Evolutionary conservation across 2,797 vertebrate genomes (phyloP).

Genomic region (Poeciliopsis infans): DNA sequence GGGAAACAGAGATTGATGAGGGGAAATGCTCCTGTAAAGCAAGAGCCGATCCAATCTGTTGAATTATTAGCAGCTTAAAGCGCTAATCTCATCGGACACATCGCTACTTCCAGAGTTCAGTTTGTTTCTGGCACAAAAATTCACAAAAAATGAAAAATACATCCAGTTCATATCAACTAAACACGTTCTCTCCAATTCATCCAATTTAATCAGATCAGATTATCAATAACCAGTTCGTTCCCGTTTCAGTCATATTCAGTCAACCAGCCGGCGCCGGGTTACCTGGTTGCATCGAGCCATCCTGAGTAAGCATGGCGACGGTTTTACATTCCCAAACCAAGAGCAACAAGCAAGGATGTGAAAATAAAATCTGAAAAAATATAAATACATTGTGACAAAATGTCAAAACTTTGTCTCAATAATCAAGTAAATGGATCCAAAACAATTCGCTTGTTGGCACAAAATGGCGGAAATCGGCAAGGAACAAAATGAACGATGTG

Average conservation of each 20-base stretch:
- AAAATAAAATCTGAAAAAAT: neutral
- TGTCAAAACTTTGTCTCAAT: neutral
- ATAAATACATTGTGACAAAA: neutral
- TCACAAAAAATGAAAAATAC: neutral
- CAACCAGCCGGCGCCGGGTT: neutral
- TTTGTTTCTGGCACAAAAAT: neutral
- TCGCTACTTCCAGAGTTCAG: neutral
- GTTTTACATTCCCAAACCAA: neutral
- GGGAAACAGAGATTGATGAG: slow-evolving; percentile 20
- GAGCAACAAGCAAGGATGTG: neutral
- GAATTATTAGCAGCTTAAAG: neutral
- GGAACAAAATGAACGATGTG: no score
- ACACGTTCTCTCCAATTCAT: neutral
- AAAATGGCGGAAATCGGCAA: neutral
- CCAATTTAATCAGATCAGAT: neutral
- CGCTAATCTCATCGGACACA: neutral
- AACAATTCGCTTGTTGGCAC: neutral
- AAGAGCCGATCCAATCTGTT: neutral
- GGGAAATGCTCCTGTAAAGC: neutral
- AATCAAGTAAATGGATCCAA: neutral
- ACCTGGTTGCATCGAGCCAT: neutral
- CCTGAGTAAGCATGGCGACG: slow-evolving; percentile 1
- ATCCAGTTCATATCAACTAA: neutral
- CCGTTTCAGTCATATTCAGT: neutral
- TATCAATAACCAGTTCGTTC: neutral